phyloP scores from a whole-genome alignment of 2,888 invertebrate species.

The Taphrorychus bicolor region DNA sequence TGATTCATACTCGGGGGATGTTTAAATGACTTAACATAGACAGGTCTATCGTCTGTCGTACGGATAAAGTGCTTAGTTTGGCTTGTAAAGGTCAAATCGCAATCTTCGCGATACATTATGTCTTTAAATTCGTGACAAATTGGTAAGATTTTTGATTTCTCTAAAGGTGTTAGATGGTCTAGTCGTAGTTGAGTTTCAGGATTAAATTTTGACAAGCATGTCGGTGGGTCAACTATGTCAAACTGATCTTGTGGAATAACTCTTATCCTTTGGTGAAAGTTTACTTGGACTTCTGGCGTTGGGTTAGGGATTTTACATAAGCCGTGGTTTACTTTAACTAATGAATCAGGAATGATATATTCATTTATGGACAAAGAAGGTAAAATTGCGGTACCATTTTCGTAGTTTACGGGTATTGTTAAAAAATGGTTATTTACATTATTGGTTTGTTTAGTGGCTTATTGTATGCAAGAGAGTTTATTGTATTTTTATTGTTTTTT shows the following conservation, averaged over 20 bases:
- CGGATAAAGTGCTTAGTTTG: conserved; percentile 17
- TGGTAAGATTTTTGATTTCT: conserved; percentile 11
- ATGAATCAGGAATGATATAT: conserved; percentile 23
- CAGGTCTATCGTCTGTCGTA: conserved; percentile 8
- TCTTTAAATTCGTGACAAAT: conserved; percentile 19
- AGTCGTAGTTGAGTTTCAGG: conserved; percentile 4
- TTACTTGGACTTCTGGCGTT: conserved; percentile 10
- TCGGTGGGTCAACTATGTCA: conserved; percentile 7
- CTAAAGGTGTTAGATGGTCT: conserved; percentile 1
- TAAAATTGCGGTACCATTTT: neutral
- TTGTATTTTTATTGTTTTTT: neutral
- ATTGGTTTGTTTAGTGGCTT: neutral
- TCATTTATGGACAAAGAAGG: conserved; percentile 19
- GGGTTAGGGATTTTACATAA: conserved; percentile 20
- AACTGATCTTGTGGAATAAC: conserved; percentile 28
- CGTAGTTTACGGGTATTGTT: neutral
- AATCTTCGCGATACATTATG: conserved; percentile 14
- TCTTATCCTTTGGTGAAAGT: conserved; percentile 26
- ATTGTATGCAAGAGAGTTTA: neutral
- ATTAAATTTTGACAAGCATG: neutral
- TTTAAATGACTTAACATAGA: conserved; percentile 13
- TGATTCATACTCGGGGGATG: conserved; percentile 14
- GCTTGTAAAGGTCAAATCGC: conserved; percentile 9
- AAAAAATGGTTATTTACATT: neutral
- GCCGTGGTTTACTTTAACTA: conserved; percentile 20